Conservation (phyloP, 2,888 invertebrate species). For the Acanthopleura granulata region DNA sequence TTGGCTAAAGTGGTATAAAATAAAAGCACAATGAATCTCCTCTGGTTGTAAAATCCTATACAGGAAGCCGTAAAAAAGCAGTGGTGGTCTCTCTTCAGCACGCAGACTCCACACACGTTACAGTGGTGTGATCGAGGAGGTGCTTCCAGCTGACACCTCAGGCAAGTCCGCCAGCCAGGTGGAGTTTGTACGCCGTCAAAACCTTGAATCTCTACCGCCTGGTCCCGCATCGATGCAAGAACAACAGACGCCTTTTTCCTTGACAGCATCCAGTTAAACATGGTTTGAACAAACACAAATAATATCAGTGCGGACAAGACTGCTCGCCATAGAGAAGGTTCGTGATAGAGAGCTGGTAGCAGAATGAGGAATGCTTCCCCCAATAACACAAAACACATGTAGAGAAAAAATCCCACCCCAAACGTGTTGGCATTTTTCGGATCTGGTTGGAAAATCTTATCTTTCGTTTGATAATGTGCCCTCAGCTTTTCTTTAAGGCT, state of each 20-base stretch:
- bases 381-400: constrained; percentile 39
- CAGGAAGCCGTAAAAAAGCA: constrained; percentile 68
- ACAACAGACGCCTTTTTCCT: constrained; percentile 41
- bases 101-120: constrained; percentile 66
- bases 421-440: constrained; percentile 34
- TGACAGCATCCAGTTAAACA: constrained; percentile 41
- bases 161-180: constrained; percentile 45
- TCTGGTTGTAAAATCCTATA: constrained; percentile 69
- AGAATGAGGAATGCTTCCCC: constrained; percentile 42
- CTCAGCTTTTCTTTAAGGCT: constrained; percentile 48
- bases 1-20: constrained; percentile 48
- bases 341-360: constrained; percentile 40
- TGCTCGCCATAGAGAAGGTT: neutral
- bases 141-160: constrained; percentile 51
- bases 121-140: constrained; percentile 68
- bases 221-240: constrained; percentile 34
- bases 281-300: constrained; percentile 34
- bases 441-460: constrained; percentile 38
- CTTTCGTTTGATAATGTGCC: constrained; percentile 48
- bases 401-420: constrained; percentile 41
- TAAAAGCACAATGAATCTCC: constrained; percentile 68
- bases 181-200: constrained; percentile 27
- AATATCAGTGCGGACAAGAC: constrained; percentile 26
- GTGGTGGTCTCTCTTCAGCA: constrained; percentile 70
- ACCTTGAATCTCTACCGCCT: neutral